Base-by-base conservation (phyloP, 1,140 invertebrate genomes). In the Apis laboriosa region DNA sequence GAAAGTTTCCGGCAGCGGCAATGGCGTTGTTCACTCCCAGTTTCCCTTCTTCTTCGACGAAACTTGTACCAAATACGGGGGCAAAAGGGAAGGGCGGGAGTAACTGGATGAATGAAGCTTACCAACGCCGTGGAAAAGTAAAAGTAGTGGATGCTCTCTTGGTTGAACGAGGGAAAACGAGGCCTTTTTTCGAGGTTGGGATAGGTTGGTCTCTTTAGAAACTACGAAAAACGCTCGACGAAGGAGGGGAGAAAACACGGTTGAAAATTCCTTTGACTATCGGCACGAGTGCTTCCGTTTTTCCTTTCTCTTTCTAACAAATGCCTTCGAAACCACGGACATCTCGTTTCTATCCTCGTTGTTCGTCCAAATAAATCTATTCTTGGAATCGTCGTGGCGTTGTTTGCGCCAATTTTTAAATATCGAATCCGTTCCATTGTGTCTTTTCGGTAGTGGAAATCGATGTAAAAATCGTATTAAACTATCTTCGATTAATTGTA, bases 1-100 rank as follows among this genome's bases (percentile, higher is more conserved):
- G 84, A 88, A 86, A 84, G 84, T 86, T 86, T 82, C 56, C 77
- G 70, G n/a, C n/a, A 21, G 34, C 28, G 28, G 64, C 51, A 58
- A 68, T 76, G 76, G 68, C 68, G 67, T 83, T 78, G 73, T 68
- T 84, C 66, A 13, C 61, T 58, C n/a, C 43, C 61, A 66, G 77
- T 78, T 73, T 64, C 78, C 34, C 19, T 84, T 78, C 86, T 87
- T 84, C 80, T 68, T n/a, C 58, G 55, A 43, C 2, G 34, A 43
- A 88, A 88, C 84, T 88, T 88, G 64, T 24, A 34, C 58, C 75
- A 73, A 81, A 77, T 34, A 77, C 28, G 63, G 58, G 55, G 34
- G 61, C 55, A 13, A 19, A 64, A 55, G 21, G 34, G 60, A 49
- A 80, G 34, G 53, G 43, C 63, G 61, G 68, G 61, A 78, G 84